Conservation (phyloP, 2,888 invertebrate genomes). For the Lasius fuliginosus region DNA sequence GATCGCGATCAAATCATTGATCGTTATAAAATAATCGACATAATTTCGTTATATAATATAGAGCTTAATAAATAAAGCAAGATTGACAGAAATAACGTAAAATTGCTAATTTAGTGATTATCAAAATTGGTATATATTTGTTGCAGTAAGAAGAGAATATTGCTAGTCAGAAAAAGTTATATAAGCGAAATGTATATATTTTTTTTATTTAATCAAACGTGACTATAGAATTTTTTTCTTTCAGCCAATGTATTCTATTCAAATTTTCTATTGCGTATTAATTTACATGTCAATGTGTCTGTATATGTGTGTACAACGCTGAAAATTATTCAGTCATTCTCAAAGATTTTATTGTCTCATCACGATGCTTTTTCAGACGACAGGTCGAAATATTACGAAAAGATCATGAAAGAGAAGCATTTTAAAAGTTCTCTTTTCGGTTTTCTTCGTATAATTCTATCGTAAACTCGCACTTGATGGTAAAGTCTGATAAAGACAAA, state of each 20-base stretch:
- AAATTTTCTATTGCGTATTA: background rate
- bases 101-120: background rate
- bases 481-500: background rate
- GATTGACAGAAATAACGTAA: background rate
- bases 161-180: constrained; percentile 14
- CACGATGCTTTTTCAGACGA: background rate
- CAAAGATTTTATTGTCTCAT: background rate
- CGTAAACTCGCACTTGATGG: background rate
- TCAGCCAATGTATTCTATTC: background rate
- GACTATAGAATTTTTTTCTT: background rate
- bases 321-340: background rate
- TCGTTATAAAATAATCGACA: background rate
- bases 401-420: background rate
- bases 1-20: background rate
- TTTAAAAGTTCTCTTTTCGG: background rate
- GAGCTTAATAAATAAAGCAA: constrained; percentile 22
- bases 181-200: constrained; percentile 7
- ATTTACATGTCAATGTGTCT: background rate
- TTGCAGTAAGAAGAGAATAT: background rate
- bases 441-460: background rate
- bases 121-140: background rate
- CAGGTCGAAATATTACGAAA: background rate
- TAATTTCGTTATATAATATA: background rate
- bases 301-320: background rate
- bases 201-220: background rate